Percentiles rank a stretch among this genome's conserved stretches.
phyloP scores from a whole-genome alignment of 2,113 vertebrate genomes.

The Oriolus oriolus region DNA sequence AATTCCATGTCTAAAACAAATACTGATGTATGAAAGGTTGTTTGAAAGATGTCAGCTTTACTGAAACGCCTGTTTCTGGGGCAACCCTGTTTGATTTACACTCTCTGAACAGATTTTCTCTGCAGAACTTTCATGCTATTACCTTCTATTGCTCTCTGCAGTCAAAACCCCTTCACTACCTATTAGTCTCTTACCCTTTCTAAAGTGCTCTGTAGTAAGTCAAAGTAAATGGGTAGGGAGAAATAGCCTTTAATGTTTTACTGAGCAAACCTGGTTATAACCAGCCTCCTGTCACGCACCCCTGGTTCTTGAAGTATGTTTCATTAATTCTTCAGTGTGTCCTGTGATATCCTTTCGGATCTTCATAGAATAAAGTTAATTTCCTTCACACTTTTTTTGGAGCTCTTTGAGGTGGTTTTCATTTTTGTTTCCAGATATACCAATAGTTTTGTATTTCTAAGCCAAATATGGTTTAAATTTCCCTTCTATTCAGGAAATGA shows the following conservation, averaged over 20 bases:
- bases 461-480: slow-evolving; percentile 42
- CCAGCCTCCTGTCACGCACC: not conserved
- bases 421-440: slow-evolving; percentile 51
- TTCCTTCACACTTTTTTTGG: slow-evolving; percentile 51
- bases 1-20: not conserved
- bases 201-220: slow-evolving; percentile 14
- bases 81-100: not conserved
- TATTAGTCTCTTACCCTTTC: slow-evolving; percentile 12
- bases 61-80: not conserved
- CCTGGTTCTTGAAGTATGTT: slow-evolving; percentile 18
- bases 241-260: slow-evolving; percentile 48
- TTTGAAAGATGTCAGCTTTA: not conserved
- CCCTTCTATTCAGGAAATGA: slow-evolving; percentile 35
- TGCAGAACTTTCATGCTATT: not conserved
- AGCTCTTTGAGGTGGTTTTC: slow-evolving; percentile 50
- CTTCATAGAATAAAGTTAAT: slow-evolving; percentile 2
- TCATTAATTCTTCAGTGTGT: slow-evolving; percentile 49
- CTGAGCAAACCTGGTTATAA: slow-evolving; percentile 10
- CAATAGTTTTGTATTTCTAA: not conserved
- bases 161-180: not conserved
- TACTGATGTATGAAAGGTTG: not conserved
- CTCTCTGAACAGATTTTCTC: slow-evolving; percentile 16
- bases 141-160: slow-evolving; percentile 3
- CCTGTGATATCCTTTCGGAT: slow-evolving; percentile 28
- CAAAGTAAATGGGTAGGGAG: slow-evolving; percentile 25